Evolutionary conservation across 2,797 vertebrate species (phyloP).

Genomic region (Micromesistius poutassou): DNA sequence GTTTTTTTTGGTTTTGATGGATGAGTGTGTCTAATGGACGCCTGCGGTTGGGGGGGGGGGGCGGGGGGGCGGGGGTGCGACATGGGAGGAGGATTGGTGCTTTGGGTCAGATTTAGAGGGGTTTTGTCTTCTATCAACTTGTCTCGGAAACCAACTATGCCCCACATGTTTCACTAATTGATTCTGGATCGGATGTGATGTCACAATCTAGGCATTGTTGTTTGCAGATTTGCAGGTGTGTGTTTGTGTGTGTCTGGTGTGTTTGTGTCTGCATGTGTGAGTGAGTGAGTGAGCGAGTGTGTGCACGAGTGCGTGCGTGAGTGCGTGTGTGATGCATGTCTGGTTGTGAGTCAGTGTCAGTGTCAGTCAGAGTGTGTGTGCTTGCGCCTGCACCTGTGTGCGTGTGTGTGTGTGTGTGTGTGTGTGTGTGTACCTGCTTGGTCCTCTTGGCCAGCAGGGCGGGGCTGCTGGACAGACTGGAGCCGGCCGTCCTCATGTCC

Average conservation of each 20-base stretch:
- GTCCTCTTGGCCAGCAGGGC: slow-evolving; percentile 95
- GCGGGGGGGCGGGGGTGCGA: too few relatives aligned
- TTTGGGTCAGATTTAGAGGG: neutral
- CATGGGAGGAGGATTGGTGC: too few relatives aligned
- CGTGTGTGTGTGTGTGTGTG: too few relatives aligned
- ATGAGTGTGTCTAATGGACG: neutral
- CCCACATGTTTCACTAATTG: neutral
- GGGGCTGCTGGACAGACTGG: slow-evolving; percentile 86
- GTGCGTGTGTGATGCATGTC: too few relatives aligned
- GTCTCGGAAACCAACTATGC: neutral
- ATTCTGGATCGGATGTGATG: neutral
- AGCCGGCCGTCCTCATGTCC: slow-evolving; percentile 77
- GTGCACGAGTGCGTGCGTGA: too few relatives aligned
- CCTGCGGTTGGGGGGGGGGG: neutral
- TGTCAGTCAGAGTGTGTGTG: too few relatives aligned
- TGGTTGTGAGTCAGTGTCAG: too few relatives aligned
- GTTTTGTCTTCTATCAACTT: neutral
- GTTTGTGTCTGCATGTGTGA: neutral
- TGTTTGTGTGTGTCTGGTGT: slow-evolving; percentile 72
- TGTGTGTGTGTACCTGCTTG: slow-evolving; percentile 80
- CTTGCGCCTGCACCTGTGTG: too few relatives aligned
- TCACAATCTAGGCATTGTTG: neutral
- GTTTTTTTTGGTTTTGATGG: neutral
- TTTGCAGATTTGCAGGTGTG: too few relatives aligned
- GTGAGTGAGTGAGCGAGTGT: too few relatives aligned